These are phyloP conservation scores for Neotragus moschatus DNA, from an alignment of 2,113 vertebrate genomes.

Conservation along the genomic window DNA sequence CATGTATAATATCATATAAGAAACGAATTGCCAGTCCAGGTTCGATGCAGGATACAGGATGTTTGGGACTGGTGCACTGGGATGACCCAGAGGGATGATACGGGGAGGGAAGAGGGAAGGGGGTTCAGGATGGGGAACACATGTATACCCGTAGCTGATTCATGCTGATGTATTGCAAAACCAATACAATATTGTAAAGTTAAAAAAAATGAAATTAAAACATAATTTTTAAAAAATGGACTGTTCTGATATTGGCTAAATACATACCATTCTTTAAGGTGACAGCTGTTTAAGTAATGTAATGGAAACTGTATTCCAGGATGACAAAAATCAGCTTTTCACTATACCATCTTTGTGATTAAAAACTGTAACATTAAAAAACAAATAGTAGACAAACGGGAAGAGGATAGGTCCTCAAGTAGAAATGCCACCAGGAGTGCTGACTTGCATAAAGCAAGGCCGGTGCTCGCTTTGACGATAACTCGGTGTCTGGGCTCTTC, in stretches of 20 bases:
- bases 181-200: no score
- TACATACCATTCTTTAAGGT: not conserved
- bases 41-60: no score
- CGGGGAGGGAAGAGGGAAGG: no score
- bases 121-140: no score
- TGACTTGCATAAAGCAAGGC: constrained; percentile 38
- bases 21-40: no score
- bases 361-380: not conserved
- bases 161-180: no score
- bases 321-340: not conserved
- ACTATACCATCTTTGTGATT: not conserved
- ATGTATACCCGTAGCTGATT: no score
- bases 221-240: not conserved
- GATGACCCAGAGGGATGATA: no score
- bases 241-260: not conserved
- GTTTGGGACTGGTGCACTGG: no score
- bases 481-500: constrained; percentile 67
- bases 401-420: not conserved
- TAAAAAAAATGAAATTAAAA: no score
- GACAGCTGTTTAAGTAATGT: not conserved
- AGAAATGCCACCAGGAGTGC: constrained; percentile 20
- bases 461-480: constrained; percentile 50
- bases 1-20: no score
- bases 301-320: not conserved
- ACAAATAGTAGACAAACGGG: not conserved